Evolutionary conservation across 1,140 invertebrate genomes (phyloP), one percentile per base, ranked within the genome.

Genomic region (Plectus sambesii): DNA sequence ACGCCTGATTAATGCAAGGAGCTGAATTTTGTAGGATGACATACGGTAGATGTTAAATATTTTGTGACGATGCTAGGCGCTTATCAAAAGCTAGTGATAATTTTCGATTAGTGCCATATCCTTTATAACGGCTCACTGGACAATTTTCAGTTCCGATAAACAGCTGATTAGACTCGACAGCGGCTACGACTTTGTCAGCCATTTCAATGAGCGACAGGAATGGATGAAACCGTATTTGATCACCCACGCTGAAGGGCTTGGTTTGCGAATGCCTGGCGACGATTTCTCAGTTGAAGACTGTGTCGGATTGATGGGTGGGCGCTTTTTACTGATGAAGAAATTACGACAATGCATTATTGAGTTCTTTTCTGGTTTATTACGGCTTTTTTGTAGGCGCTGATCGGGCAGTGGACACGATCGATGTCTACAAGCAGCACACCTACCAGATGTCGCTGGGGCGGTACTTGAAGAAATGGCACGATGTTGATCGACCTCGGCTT

Each of bases 351-450:
- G 3, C 25, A 48, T 37, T 49, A 51, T 22, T 36, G 9, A 23
- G 42, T n/a, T 23, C 9, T 15, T 20, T 5, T 45, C 25, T 5
- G 42, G 6, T 47, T 5, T n/a, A 44, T 24, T 23, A 17, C 15
- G 35, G 12, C 42, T 47, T 8, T 47, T n/a, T 12, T 55, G 30
- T 33, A 55, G 53, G 53, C 5, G 42, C 27, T n/a, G 19, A 56
- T 3, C 36, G 35, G 15, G n/a, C 26, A 22, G 56, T 58, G 8
- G 56, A 58, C 29, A 57, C 54, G 8, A 58, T 58, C 23, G 56
- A 58, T 27, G 54, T 56, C 23, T 57, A 49, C 29, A 37, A 44
- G 15, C 56, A 58, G 33, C 37, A 17, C 26, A 52, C 53, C 6
- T 44, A 58, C 23, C 39, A 39, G 1, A 58, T 58, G 56, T 47